Conservation (phyloP, 2,888 invertebrate genomes). For the Diarsia dahlii region DNA sequence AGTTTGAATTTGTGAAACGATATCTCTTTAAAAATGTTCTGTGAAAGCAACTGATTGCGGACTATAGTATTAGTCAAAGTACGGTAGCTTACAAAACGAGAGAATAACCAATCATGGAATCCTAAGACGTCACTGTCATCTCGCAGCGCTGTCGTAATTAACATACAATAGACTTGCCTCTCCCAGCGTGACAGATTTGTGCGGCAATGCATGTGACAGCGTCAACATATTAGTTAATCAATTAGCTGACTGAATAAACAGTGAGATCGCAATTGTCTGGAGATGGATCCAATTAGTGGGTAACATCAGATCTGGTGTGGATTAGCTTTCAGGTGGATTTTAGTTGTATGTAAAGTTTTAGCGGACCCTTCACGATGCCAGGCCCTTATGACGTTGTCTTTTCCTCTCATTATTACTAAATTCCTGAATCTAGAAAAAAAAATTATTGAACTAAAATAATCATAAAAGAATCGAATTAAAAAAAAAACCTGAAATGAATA, state of each 20-base stretch:
- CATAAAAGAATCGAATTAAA: no score
- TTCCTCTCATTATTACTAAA: no score
- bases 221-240: conserved; percentile 57
- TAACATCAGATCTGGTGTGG: neutral
- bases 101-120: neutral
- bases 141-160: conserved; percentile 4
- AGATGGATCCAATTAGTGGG: conserved; percentile 38
- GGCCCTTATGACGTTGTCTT: neutral
- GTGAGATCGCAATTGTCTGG: conserved; percentile 38
- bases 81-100: fast-evolving
- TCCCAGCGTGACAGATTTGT: conserved; percentile 42
- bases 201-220: conserved; percentile 23
- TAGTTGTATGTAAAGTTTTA: neutral
- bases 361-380: neutral
- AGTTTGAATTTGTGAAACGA: no score
- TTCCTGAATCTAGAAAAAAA: no score
- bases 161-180: conserved; percentile 16
- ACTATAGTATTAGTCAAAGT: neutral
- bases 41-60: neutral
- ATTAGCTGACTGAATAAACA: conserved; percentile 60
- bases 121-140: conserved; percentile 2
- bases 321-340: neutral
- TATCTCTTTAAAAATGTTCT: neutral
- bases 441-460: no score
- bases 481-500: no score